Evolutionary conservation across 2,113 vertebrate species (phyloP).

Genomic region (Odocoileus virginianus): DNA sequence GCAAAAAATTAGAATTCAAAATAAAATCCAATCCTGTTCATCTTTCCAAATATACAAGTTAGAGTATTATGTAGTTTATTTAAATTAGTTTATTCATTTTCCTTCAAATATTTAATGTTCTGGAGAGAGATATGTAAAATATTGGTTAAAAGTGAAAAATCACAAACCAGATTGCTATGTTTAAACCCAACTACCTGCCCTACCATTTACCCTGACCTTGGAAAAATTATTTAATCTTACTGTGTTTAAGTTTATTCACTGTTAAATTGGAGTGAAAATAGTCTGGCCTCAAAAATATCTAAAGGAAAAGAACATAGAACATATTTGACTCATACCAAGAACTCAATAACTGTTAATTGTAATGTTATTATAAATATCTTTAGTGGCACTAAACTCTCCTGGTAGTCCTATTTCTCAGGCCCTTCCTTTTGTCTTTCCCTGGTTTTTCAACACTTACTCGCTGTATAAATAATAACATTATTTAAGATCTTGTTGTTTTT

Average conservation of each 20-base stretch:
- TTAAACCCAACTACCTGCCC: neutral
- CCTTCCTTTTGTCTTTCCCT: neutral
- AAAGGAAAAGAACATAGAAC: neutral
- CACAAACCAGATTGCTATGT: neutral
- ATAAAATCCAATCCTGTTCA: neutral
- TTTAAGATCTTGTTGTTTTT: neutral
- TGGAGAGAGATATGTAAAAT: neutral
- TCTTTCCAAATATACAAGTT: neutral
- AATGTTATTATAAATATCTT: neutral
- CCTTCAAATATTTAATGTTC: neutral
- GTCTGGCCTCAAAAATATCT: neutral
- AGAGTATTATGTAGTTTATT: neutral
- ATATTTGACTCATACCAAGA: neutral
- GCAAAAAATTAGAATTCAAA: neutral
- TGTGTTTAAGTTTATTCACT: neutral
- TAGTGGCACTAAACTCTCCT: neutral
- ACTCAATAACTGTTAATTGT: neutral
- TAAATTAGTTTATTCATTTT: neutral
- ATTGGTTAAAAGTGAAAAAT: neutral
- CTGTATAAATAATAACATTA: neutral
- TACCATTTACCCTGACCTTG: neutral
- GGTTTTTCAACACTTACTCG: neutral
- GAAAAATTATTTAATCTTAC: neutral
- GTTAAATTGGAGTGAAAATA: neutral
- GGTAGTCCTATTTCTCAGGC: neutral